phyloP scores from a whole-genome alignment of 2,888 invertebrate genomes.

The Mystacides longicornis region DNA sequence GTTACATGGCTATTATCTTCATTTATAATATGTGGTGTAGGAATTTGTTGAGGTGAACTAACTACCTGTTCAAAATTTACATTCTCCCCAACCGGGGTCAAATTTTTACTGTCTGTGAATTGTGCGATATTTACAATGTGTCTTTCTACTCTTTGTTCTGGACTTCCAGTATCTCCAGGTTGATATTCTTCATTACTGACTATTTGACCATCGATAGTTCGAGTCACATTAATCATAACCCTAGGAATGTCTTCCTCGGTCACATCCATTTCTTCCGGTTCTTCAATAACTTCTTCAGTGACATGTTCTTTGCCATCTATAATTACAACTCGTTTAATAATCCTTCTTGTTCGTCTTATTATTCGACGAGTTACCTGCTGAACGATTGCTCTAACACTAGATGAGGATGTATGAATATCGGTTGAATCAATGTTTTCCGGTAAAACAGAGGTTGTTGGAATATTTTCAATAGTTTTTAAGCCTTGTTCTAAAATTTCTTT shows the following conservation, averaged over 20 bases:
- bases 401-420: constrained; percentile 54
- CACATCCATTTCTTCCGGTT: constrained; percentile 71
- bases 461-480: constrained; percentile 35
- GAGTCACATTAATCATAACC: constrained; percentile 59
- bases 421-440: constrained; percentile 27
- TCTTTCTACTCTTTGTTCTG: background rate
- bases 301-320: constrained; percentile 79
- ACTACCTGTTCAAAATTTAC: constrained; percentile 27
- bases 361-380: constrained; percentile 74
- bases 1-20: constrained; percentile 10
- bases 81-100: constrained; percentile 14
- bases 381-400: constrained; percentile 70
- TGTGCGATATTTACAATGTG: constrained; percentile 6
- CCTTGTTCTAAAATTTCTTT: constrained; percentile 38
- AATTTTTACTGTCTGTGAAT: background rate
- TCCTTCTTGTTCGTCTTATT: constrained; percentile 65
- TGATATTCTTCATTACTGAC: constrained; percentile 28
- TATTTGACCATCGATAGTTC: constrained; percentile 47
- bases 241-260: constrained; percentile 65
- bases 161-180: constrained; percentile 14
- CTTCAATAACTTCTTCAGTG: constrained; percentile 76
- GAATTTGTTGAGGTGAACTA: constrained; percentile 19
- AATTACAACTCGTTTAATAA: constrained; percentile 68
- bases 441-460: constrained; percentile 28
- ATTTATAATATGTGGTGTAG: constrained; percentile 6